Evolutionary conservation across 2,113 vertebrate species (phyloP).

Genomic region (Carassius carassius): DNA sequence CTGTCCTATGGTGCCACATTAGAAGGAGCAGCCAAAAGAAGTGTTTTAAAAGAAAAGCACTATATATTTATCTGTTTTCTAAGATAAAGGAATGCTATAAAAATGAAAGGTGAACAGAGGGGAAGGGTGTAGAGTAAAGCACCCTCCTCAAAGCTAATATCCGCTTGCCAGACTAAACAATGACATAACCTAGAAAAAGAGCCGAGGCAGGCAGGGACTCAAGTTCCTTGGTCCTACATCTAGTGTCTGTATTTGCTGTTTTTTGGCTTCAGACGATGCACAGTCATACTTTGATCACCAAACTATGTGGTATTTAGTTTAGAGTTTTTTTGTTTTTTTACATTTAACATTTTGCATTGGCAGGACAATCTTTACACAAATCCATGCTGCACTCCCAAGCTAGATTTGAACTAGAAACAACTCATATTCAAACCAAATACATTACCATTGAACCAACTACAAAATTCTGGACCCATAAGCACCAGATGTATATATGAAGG

Average conservation of each 20-base stretch:
- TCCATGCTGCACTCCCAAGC: background rate
- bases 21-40: conserved; percentile 6
- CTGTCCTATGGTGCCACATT: conserved; percentile 17
- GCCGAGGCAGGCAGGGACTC: conserved; percentile 27
- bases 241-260: conserved; percentile 27
- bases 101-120: conserved; percentile 37
- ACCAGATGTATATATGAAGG: background rate
- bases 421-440: background rate
- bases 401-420: background rate
- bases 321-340: background rate
- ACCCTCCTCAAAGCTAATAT: conserved; percentile 51
- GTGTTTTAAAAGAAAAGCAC: background rate
- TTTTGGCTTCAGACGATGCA: conserved; percentile 16
- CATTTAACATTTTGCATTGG: background rate
- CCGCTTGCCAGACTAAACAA: conserved; percentile 51
- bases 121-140: conserved; percentile 6
- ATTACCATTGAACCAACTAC: background rate
- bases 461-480: background rate
- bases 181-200: conserved; percentile 56
- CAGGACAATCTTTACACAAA: background rate
- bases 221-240: conserved; percentile 21
- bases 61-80: conserved; percentile 19
- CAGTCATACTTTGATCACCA: background rate
- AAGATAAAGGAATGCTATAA: conserved; percentile 9
- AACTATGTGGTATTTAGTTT: background rate